Conservation (phyloP, 2,113 vertebrate genomes). For the Anarhynchus alexandrinus region DNA sequence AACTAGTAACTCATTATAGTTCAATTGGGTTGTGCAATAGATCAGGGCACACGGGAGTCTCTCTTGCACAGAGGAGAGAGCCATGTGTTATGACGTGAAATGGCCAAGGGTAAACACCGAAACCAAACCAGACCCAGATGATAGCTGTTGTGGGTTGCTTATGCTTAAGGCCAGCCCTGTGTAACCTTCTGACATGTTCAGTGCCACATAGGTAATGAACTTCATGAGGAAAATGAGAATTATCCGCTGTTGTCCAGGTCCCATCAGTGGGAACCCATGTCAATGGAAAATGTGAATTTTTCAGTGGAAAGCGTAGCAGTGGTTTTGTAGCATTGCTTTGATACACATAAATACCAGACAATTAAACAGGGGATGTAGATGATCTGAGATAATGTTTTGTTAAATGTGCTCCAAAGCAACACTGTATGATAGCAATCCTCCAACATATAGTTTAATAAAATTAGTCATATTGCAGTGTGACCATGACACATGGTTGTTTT, state of each 20-base stretch:
- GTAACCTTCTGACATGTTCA: background rate
- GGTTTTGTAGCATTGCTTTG: background rate
- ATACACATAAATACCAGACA: background rate
- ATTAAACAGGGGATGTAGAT: background rate
- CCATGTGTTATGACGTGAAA: rapidly evolving
- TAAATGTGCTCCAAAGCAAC: background rate
- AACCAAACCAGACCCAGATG: background rate
- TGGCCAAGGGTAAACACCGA: rapidly evolving
- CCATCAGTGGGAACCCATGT: background rate
- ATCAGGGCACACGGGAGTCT: background rate
- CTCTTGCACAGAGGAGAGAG: background rate
- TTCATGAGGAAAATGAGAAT: background rate
- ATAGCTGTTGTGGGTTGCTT: background rate
- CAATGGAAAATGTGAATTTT: background rate
- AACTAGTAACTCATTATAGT: background rate
- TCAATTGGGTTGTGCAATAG: background rate
- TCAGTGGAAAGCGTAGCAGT: background rate
- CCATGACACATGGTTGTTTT: background rate
- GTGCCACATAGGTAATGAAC: background rate
- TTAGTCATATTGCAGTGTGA: background rate
- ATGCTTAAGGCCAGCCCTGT: background rate
- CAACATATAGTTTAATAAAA: background rate
- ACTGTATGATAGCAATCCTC: background rate
- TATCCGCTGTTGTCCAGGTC: background rate
- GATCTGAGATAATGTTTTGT: background rate